phyloP scores from a whole-genome alignment of 2,113 vertebrate genomes.

The Uropsilus gracilis region DNA sequence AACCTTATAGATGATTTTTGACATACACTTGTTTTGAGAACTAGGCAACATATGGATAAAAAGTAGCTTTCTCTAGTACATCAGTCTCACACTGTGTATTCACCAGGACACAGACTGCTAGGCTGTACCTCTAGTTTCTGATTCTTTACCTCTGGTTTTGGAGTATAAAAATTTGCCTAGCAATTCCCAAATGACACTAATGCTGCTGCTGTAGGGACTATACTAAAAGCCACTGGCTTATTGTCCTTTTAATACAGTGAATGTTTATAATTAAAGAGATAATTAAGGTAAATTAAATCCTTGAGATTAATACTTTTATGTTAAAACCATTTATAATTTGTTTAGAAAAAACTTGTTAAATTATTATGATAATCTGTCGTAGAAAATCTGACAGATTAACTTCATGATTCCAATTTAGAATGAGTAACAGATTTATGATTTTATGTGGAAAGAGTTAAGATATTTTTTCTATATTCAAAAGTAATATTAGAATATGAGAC shows the following conservation, averaged over 20 bases:
- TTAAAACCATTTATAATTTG: neutral
- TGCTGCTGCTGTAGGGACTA: neutral
- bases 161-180: neutral
- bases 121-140: neutral
- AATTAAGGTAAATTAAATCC: slow-evolving; percentile 7
- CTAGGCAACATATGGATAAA: neutral
- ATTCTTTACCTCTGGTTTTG: neutral
- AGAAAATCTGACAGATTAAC: slow-evolving; percentile 9
- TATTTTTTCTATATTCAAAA: slow-evolving; percentile 33
- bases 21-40: slow-evolving; percentile 30
- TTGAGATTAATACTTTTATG: neutral
- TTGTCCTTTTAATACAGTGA: neutral
- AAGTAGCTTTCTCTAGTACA: neutral
- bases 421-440: neutral
- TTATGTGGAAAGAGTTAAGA: slow-evolving; percentile 7
- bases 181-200: neutral
- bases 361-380: neutral
- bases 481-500: neutral
- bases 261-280: slow-evolving; percentile 19
- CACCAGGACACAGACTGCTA: neutral
- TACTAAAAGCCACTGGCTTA: neutral
- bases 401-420: slow-evolving; percentile 35
- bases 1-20: slow-evolving; percentile 15
- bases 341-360: slow-evolving; percentile 10
- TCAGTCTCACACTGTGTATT: neutral